Base-by-base conservation (phyloP, 1,140 invertebrate species). In the Drosophila bocki region DNA sequence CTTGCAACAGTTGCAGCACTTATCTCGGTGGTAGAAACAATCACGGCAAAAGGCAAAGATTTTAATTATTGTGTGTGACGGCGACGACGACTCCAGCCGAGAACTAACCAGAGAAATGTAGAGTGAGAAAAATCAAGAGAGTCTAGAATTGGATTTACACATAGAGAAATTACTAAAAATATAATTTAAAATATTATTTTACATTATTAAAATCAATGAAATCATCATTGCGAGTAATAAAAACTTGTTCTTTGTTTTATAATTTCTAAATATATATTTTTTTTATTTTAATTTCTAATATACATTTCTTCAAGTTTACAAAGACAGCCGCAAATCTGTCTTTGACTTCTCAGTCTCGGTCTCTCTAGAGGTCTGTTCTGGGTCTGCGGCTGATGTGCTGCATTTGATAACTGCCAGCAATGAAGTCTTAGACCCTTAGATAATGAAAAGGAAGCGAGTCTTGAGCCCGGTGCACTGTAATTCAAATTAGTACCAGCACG, bases 1-100 rank as follows among this genome's bases (percentile, higher is more conserved):
- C 60, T 44, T 37, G 72, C 44, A 57, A 67, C 39, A 51, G 74
- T 60, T 50, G 65, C 53, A 68, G 83, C 83, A 82, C 75, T 87
- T 87, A 86, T 87, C 79, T 78, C 53, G 41, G 84, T 65, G 65
- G 80, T 64, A 72, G 57, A 72, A 90, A 81, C 78, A 88, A 81
- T 83, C 83, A 87, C 50, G 69, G 47, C 44, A 71, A 62, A 58
- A 70, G 58, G 59, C 45, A 83, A 70, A 80, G 78, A 90, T 90
- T 90, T 90, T 90, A 90, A 90, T 90, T 90, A 90, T 90, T 90
- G 85, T 85, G 82, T 90, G 81, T 84, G 63, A 75, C 70, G 74
- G 60, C 45, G 60, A 72, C 65, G 67, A 71, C 44, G 44, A 72
- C 70, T 72, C 54, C 45, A 72, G 68, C 67, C 71, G 45, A 48